Conservation (phyloP, 2,888 invertebrate species). For the Agrochola litura region DNA sequence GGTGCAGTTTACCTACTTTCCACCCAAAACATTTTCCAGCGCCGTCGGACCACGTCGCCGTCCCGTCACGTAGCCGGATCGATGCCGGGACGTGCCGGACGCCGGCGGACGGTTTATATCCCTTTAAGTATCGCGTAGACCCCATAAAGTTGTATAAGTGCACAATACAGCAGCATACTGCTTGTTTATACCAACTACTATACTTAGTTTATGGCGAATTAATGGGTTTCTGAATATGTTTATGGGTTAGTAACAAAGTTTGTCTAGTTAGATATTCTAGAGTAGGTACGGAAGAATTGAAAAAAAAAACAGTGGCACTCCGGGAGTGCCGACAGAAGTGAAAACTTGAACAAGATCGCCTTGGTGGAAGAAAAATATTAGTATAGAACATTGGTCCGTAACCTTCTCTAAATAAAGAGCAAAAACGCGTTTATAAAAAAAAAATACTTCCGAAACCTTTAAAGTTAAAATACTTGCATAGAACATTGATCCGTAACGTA, state of each 20-base stretch:
- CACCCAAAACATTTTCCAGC: constrained; percentile 36
- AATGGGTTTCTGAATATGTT: constrained; percentile 51
- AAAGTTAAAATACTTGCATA: too few relatives aligned
- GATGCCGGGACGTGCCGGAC: constrained; percentile 70
- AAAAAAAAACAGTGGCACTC: neutral
- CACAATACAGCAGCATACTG: constrained; percentile 39
- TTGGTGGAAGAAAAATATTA: too few relatives aligned
- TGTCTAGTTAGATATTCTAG: neutral
- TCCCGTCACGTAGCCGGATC: constrained; percentile 67
- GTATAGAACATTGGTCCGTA: too few relatives aligned
- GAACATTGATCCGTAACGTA: too few relatives aligned
- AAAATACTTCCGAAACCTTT: too few relatives aligned
- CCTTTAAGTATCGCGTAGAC: constrained; percentile 60
- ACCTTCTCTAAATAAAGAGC: too few relatives aligned
- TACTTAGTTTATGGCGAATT: constrained; percentile 45
- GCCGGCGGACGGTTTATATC: constrained; percentile 61
- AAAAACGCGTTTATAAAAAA: too few relatives aligned
- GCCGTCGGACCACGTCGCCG: constrained; percentile 40
- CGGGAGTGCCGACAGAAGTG: too few relatives aligned
- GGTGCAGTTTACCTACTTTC: too few relatives aligned
- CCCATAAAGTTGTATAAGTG: constrained; percentile 58
- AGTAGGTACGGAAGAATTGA: neutral
- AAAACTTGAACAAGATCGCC: too few relatives aligned
- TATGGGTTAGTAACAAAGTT: neutral
- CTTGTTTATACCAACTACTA: constrained; percentile 59